Base-by-base conservation (phyloP, 2,888 invertebrate species). In the Metellina segmentata region DNA sequence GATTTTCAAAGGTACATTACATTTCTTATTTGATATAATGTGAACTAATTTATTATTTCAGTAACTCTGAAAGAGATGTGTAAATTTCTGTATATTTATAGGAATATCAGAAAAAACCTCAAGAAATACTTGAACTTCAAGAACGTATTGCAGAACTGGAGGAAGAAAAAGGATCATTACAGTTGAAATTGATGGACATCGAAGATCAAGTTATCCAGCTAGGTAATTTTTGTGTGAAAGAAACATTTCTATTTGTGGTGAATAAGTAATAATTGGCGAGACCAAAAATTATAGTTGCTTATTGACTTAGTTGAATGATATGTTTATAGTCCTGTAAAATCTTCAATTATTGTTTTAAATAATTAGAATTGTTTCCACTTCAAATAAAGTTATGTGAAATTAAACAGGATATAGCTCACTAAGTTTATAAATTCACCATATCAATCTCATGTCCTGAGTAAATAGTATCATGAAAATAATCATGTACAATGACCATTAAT, bases 81-180 rank as follows among this genome's bases (percentile, higher is more conserved):
- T 34, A 1, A 34, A 34, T 34, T 34, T 34, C 4, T 34, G 34
- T 34, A 8, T 61, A 8, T 11, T 61, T 61, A 92, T 96, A 96
- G 93, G 95, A 96, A 48, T 96, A 94, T 79, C 92, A 94, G 78
- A 93, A 93, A 48, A 90, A 90, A 61, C 85, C 89, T 7, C 94
- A 94, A 79, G 94, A 94, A 92, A 93, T 95, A n/a, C 90, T 93
- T 52, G 82, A 91, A 7, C 94, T 95, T 69, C 94, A 94, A 93
- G 95, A 95, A 92, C 94, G 94, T 19, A 96, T 98, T 92, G 97
- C 97, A 16, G 97, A 98, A 94, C 95, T 98, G 93, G 98, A 98
- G 95, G 98, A 98, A 95, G 98, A 98, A 95, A 98, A 98, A 95
- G 98, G 98, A 94, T 97, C 98, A 95, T 96, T 98, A 94, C 98